A percentile compares a stretch with the other conserved stretches of the same genome.
Evolutionary conservation across 2,113 vertebrate species (phyloP).

Genomic region (Petromus typicus): DNA sequence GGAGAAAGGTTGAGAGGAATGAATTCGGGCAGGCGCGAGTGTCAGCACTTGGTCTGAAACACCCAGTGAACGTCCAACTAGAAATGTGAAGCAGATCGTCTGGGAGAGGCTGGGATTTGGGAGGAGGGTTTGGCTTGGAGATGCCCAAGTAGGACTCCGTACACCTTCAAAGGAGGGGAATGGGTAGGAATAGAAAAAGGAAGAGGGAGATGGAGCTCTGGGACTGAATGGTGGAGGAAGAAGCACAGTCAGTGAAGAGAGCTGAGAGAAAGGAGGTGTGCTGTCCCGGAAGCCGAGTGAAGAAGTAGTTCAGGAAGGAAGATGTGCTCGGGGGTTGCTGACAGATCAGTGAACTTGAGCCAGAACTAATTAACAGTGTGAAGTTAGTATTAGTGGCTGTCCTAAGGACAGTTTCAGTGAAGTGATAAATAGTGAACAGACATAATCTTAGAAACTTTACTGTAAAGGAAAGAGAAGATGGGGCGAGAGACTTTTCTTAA

Average conservation of each 20-base stretch:
- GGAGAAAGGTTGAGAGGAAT: background rate
- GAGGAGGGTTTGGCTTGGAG: background rate
- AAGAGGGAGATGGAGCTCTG: background rate
- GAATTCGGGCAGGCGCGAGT: background rate
- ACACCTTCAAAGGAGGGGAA: background rate
- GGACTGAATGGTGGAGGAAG: background rate
- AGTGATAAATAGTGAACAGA: background rate
- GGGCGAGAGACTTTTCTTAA: conserved; percentile 1
- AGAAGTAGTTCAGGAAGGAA: conserved; percentile 14
- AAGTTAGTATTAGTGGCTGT: background rate
- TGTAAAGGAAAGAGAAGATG: background rate
- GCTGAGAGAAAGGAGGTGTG: background rate
- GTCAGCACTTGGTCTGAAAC: background rate
- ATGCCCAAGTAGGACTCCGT: background rate
- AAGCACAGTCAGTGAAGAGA: background rate
- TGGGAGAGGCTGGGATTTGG: background rate
- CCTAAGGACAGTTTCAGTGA: conserved; percentile 13
- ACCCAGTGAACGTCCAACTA: background rate
- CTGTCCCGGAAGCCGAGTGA: background rate
- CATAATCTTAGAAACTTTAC: background rate
- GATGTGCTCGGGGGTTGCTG: background rate
- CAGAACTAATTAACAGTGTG: background rate
- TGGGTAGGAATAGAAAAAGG: background rate
- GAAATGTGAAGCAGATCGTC: background rate
- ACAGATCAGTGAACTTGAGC: background rate